Conservation (phyloP, 2,113 vertebrate genomes). For the Clinocottus analis region DNA sequence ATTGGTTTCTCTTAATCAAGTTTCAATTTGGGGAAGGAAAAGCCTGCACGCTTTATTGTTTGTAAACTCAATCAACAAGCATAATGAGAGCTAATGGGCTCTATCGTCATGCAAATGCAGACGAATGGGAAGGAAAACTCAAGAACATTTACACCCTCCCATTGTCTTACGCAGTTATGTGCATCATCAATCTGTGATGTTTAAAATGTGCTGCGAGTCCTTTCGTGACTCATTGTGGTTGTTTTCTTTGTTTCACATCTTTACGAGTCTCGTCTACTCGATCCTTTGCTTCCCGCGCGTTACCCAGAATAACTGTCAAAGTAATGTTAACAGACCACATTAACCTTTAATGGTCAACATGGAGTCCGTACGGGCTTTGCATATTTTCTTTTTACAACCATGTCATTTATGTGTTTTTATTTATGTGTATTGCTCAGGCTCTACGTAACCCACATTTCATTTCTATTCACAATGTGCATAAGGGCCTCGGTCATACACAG, state of each 20-base stretch:
- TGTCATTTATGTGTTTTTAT: constrained; percentile 9
- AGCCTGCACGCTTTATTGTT: constrained; percentile 44
- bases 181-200: constrained; percentile 53
- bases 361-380: background rate
- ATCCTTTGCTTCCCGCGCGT: background rate
- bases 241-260: constrained; percentile 12
- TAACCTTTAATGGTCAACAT: background rate
- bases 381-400: background rate
- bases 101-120: constrained; percentile 53
- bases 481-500: background rate
- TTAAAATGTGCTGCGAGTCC: constrained; percentile 31
- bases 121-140: constrained; percentile 22
- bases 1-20: constrained; percentile 63
- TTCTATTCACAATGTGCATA: background rate
- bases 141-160: constrained; percentile 1
- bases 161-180: constrained; percentile 13
- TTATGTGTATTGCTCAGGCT: constrained; percentile 1
- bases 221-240: constrained; percentile 4
- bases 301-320: constrained; percentile 6
- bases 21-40: constrained; percentile 44
- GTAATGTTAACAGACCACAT: constrained; percentile 1
- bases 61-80: constrained; percentile 61
- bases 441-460: background rate
- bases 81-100: constrained; percentile 66
- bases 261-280: background rate